Conservation (phyloP, 2,888 invertebrate genomes). For the Elegia similella region DNA sequence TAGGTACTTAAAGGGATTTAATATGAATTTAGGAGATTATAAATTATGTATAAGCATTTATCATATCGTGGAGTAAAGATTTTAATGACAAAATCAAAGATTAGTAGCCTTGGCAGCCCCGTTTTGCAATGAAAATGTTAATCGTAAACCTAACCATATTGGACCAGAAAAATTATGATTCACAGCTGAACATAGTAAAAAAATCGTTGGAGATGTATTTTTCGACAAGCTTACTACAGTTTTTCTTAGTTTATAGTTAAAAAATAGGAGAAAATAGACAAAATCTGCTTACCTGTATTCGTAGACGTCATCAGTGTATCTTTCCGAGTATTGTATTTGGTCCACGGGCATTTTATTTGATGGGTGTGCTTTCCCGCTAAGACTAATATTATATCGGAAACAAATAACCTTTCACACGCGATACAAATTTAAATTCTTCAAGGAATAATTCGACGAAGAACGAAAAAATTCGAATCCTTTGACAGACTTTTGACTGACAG, state of each 20-base stretch:
- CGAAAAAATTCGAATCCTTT: neutral
- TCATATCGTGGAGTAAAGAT: no score
- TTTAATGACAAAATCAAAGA: no score
- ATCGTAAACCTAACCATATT: neutral
- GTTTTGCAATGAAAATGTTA: no score
- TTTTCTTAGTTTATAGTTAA: neutral
- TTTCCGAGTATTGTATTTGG: slow-evolving; percentile 95
- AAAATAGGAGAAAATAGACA: neutral
- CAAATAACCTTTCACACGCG: slow-evolving; percentile 8
- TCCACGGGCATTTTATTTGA: slow-evolving; percentile 84
- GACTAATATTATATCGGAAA: neutral
- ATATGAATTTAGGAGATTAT: no score
- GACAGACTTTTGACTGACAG: neutral
- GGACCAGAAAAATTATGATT: neutral
- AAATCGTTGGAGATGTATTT: neutral
- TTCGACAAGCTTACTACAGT: neutral
- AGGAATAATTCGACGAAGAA: neutral
- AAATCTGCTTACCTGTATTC: slow-evolving; percentile 88
- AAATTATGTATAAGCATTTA: no score
- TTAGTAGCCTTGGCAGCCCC: no score
- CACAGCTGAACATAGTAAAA: neutral
- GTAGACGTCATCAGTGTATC: slow-evolving; percentile 92
- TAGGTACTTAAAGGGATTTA: no score
- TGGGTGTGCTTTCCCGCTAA: neutral
- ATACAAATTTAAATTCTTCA: neutral